Base-by-base conservation (phyloP, 2,888 invertebrate genomes). In the Thelaira solivaga region DNA sequence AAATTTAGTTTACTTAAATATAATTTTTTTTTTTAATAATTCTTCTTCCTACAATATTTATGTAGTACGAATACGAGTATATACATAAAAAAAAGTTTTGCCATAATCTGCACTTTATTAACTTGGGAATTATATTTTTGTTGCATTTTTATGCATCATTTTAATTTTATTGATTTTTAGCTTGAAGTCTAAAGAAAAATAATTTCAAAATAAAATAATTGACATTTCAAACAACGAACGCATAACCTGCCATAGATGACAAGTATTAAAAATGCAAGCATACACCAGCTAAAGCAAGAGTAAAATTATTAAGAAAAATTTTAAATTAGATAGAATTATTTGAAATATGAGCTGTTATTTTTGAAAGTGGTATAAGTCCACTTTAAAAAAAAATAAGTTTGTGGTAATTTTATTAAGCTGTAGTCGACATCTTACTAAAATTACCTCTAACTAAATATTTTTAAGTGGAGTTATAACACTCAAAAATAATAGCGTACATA, bases 151-250 rank as follows among this genome's bases (percentile, higher is more conserved):
- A 18, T 41, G 47, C 36, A 55, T 64, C 11, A 59, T 24, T 55
- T 18, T 41, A 53, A 59, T 24, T 55, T 18, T 41, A 53, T 65
- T 45, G 57, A 69, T 57, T 76, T 65, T 45, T 31, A 39, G 34
- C 18, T 64, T 26, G n/a, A 7, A 22, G 16, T 49, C 29, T 6
- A 31, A 64, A 11, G 20, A 51, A 10, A 16, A 53, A n/a, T n/a
- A n/a, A n/a, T n/a, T n/a, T n/a, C n/a, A 41, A 75, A 45, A 22
- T 29, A 41, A 47, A 72, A 67, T 68, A 73, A 78, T 73, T 73
- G 77, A 69, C 73, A 73, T 78, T 69, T 78, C 51, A 73, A 61
- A 62, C 43, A 68, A 73, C 29, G 39, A 73, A 73, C 53, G n/a
- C n/a, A 59, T 43, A 71, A 68, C 68, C 62, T 69, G 73, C 64